Evolutionary conservation across 2,888 invertebrate genomes (phyloP).

Genomic region (Xestoiulus laeticollis): DNA sequence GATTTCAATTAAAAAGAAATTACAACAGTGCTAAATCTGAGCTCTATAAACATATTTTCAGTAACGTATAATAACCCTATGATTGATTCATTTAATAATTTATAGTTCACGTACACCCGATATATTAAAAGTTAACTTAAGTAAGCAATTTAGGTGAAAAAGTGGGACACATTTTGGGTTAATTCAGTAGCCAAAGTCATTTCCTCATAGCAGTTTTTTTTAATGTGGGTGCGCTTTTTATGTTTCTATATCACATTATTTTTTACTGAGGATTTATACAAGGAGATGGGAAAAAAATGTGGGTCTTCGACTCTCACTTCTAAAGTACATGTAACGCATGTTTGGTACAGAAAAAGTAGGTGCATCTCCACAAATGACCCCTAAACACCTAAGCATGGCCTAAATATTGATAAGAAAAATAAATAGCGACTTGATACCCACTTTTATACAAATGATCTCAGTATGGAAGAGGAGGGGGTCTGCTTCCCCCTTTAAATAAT

Average conservation of each 20-base stretch:
- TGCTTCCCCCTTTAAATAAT: conserved; percentile 28
- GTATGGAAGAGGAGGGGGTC: conserved; percentile 33
- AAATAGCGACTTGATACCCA: conserved; percentile 29
- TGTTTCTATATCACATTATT: conserved; percentile 5
- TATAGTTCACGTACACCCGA: conserved; percentile 37
- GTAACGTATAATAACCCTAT: neutral
- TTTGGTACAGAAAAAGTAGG: neutral
- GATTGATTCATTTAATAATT: conserved; percentile 25
- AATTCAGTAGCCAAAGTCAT: conserved; percentile 34
- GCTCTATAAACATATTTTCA: conserved; percentile 8
- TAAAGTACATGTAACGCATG: conserved; percentile 31
- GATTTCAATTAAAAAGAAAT: neutral
- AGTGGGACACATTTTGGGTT: conserved; percentile 27
- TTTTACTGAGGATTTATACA: conserved; percentile 1
- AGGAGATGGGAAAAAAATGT: neutral
- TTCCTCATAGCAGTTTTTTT: conserved; percentile 12
- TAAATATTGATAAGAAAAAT: conserved; percentile 37
- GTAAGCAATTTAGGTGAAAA: conserved; percentile 25
- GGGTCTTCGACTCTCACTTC: conserved; percentile 1
- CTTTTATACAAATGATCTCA: conserved; percentile 33
- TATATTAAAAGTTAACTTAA: conserved; percentile 34
- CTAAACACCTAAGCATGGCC: conserved; percentile 37
- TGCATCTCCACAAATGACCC: conserved; percentile 34
- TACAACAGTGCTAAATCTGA: neutral
- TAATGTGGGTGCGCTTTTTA: conserved; percentile 37